Evolutionary conservation across 2,113 vertebrate species (phyloP).

Genomic region (Hystrix cristata): DNA sequence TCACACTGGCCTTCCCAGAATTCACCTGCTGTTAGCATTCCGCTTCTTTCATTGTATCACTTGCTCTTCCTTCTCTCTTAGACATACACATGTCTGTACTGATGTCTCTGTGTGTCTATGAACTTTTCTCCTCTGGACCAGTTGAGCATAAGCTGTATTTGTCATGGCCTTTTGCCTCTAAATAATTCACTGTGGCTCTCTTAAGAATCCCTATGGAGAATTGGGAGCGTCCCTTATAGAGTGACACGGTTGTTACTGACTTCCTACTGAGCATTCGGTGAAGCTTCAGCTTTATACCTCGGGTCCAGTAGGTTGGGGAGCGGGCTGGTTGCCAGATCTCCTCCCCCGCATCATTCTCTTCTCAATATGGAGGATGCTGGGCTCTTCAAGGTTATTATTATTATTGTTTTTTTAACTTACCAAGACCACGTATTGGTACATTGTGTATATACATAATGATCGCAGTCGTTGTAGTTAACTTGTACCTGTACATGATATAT

Average conservation of each 20-base stretch:
- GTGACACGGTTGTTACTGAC: neutral
- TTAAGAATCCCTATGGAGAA: neutral
- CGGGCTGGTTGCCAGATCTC: neutral
- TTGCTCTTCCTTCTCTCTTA: neutral
- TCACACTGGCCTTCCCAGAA: neutral
- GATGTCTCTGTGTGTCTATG: neutral
- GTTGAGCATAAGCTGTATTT: neutral
- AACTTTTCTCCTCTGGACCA: neutral
- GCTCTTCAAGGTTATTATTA: neutral
- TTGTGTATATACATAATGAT: too few relatives aligned
- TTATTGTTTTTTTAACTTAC: too few relatives aligned
- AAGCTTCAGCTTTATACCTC: neutral
- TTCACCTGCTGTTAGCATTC: neutral
- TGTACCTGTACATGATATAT: too few relatives aligned
- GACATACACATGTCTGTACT: neutral
- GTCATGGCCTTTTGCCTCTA: neutral
- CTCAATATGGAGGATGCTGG: neutral
- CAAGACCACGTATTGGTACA: too few relatives aligned
- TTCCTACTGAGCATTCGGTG: neutral
- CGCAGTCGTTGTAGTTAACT: too few relatives aligned
- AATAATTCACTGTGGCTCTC: neutral
- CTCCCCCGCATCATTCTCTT: neutral
- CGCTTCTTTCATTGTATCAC: neutral
- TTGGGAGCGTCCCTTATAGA: too few relatives aligned
- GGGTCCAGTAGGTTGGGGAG: neutral